Base-by-base conservation (phyloP, 2,797 vertebrate species). In the Chrysocyon brachyurus region DNA sequence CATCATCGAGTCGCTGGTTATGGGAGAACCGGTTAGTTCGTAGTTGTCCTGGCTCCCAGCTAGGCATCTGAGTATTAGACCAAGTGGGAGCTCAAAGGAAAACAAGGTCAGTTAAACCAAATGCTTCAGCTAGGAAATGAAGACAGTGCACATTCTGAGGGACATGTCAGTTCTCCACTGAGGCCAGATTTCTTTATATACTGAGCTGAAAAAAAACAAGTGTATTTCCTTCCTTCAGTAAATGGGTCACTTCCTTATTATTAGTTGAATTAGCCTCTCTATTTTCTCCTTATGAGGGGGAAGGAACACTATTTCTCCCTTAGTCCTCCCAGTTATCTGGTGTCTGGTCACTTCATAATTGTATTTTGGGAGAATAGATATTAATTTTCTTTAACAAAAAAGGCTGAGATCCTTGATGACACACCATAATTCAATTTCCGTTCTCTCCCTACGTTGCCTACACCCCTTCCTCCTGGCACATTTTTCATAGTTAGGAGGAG, bases 401-500 rank as follows among this genome's bases (percentile, higher is more conserved):
- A 96, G 97, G 63, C 97, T 17, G 28, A 88, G 70, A 96, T 97
- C 91, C 93, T 91, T 94, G 97, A 93, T 85, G 90, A 89, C 91
- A 90, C 46, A 87, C 92, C 97, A 97, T 97, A 98, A 91, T 97
- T 98, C 93, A 98, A 52, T 98, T 96, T 93, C 96, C 52, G 7
- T 83, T 54, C 78, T 81, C 86, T 81, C 93, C 81, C 84, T 87
- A 70, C 64, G 2, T 77, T 70, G 40, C 96, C 91, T 52, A 4
- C 73, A 57, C 61, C 61, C 57, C 82, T 96, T 64, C 12, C 94
- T 97, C 82, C 84, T 68, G 81, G 64, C 87, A 93, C 97, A 97
- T 98, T 98, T 98, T 98, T 98, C 90, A 86, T 97, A 92, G 97
- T 98, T 89, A 97, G 94, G 98, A 97, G 96, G 98, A 98, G 97